Base-by-base conservation (phyloP, 2,113 vertebrate genomes). In the Gambusia affinis region DNA sequence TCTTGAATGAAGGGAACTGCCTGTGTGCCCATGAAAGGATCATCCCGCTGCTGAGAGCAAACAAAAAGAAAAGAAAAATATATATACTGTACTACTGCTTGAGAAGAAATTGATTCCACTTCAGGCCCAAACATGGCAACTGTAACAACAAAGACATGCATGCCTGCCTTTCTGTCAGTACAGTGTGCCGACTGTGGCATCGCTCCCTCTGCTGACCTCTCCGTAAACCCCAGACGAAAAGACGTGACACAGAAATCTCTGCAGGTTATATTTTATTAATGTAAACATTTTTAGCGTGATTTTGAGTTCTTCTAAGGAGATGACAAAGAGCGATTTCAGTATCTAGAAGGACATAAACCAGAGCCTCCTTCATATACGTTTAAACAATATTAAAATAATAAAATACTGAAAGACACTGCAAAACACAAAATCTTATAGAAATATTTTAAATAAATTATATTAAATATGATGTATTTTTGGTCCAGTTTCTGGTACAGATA, bases 71-170 rank as follows among this genome's bases (percentile, higher is more conserved):
- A 87, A 84, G 85, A 88, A 79, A 73, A 31, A 62, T 33, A 72
- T 85, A 82, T 84, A 85, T 87, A 90, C 57, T 79, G 70, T 79
- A 67, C 72, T 60, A 70, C 63, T 73, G 74, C 63, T 44, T 1
- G 15, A 33, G 44, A 3, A 77, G 75, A 81, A 78, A 78, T 51
- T 66, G 88, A 92, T 91, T 87, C 87, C 83, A 75, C 57, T 81
- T 89, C 88, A 87, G 86, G 83, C 74, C 86, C 87, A 87, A 90
- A 90, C 86, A 91, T 78, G 89, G 91, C 79, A 77, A 84, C 85
- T 81, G 73, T 75, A 87, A 88, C 77, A 88, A 85, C 68, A 22
- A n/a, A 57, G 72, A 87, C 82, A 69, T 76, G 79, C 85, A 82
- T 6, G 66, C 64, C 79, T 35, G 76, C 62, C 72, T 84, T 65